Conservation (phyloP, 2,113 vertebrate genomes). For the Ranitomeya imitator region DNA sequence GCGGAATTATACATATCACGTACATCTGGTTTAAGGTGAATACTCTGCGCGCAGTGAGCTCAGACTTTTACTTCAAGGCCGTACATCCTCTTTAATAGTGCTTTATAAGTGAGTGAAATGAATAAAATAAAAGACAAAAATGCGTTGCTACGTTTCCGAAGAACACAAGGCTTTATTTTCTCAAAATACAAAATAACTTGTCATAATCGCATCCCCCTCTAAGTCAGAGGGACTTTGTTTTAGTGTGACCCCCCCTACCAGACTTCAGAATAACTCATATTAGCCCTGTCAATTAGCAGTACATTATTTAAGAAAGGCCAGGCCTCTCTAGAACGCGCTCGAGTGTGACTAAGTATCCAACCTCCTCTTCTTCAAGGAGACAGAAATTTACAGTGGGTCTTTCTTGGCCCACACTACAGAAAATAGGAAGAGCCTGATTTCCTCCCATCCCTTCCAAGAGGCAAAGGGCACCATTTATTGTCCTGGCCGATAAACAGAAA, state of each 20-base stretch:
- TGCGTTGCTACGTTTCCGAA: not conserved
- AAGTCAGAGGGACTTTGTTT: not conserved
- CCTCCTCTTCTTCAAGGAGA: conserved; percentile 30
- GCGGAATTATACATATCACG: too few species aligned
- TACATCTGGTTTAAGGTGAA: too few species aligned
- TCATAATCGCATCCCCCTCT: not conserved
- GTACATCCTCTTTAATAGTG: too few species aligned
- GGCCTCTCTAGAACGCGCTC: not conserved
- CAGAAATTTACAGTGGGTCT: conserved; percentile 50
- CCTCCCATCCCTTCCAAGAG: conserved; percentile 4
- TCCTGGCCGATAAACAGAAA: conserved; percentile 18
- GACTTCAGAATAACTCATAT: conserved; percentile 41
- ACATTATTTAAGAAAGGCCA: conserved; percentile 31
- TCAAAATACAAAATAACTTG: not conserved
- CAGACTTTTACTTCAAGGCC: too few species aligned
- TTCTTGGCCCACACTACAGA: not conserved
- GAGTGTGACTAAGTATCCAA: conserved; percentile 56
- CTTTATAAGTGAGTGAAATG: too few species aligned
- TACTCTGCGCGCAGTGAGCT: too few species aligned
- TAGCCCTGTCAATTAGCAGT: conserved; percentile 42
- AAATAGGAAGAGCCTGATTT: conserved; percentile 46
- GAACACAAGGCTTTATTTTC: not conserved
- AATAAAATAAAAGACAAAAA: too few species aligned
- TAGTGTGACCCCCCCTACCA: not conserved
- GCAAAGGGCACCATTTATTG: not conserved